Evolutionary conservation across 2,888 invertebrate species (phyloP).

Genomic region (Cephus sareptanus): DNA sequence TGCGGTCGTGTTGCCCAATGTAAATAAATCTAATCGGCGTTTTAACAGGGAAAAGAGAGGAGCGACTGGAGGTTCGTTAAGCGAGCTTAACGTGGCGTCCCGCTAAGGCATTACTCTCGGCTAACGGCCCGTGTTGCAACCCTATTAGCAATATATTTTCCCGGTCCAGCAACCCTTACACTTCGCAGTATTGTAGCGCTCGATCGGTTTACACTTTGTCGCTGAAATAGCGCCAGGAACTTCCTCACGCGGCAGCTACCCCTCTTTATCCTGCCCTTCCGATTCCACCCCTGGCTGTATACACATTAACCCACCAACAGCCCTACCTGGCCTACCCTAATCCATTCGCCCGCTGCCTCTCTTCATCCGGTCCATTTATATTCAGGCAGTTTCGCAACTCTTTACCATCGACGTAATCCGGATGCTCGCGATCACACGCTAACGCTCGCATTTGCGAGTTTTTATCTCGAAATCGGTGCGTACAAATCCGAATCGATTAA

Average conservation of each 20-base stretch:
- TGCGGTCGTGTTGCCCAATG: constrained; percentile 14
- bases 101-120: constrained; percentile 57
- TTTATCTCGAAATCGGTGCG: neutral
- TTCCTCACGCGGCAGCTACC: constrained; percentile 2
- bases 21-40: constrained; percentile 43
- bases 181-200: constrained; percentile 34
- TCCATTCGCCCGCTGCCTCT: neutral
- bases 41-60: neutral
- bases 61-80: constrained; percentile 45
- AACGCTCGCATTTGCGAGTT: too few species aligned
- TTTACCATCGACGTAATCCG: neutral
- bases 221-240: constrained; percentile 30
- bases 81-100: constrained; percentile 54
- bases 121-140: constrained; percentile 57
- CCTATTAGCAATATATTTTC: constrained; percentile 63
- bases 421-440: too few species aligned
- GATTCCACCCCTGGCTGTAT: too few species aligned
- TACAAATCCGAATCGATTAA: too few species aligned
- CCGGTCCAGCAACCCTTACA: constrained; percentile 44
- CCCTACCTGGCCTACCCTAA: too few species aligned
- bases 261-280: neutral
- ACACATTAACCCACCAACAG: too few species aligned
- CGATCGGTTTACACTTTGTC: constrained; percentile 49
- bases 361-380: constrained; percentile 11
- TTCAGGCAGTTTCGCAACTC: neutral